phyloP scores from a whole-genome alignment of 2,113 vertebrate species.

The Apistogramma diplotaenia region DNA sequence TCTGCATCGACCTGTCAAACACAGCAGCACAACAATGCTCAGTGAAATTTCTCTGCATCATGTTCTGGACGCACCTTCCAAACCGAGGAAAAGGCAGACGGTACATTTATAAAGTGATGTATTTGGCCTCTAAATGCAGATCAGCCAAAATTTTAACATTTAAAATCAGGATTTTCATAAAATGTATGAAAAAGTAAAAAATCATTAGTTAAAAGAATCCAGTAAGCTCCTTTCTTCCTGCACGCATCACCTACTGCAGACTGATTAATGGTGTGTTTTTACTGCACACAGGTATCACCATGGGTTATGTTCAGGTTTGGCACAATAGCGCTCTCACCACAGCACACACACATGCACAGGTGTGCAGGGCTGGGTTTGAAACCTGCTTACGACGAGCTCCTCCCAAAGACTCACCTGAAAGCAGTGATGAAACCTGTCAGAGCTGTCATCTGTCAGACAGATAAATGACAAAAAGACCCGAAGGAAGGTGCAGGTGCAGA shows the following conservation, averaged over 20 bases:
- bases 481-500: not conserved
- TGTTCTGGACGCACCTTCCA: not conserved
- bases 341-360: not conserved
- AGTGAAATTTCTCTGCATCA: not conserved
- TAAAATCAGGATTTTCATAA: not conserved
- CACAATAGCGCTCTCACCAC: not conserved
- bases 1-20: not conserved
- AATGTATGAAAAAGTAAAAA: not conserved
- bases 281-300: not conserved
- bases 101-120: not conserved
- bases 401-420: not conserved
- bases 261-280: conserved; percentile 5
- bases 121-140: not conserved
- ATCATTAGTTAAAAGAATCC: not conserved
- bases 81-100: not conserved
- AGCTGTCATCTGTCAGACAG: not conserved
- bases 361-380: conserved; percentile 1
- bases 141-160: not conserved
- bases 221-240: not conserved
- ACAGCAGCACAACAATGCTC: not conserved
- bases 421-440: not conserved
- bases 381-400: not conserved
- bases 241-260: not conserved
- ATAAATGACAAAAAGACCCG: not conserved
- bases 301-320: not conserved